A percentile compares a stretch with the other conserved stretches of the same genome.
Conservation (phyloP, 2,888 invertebrate genomes). For the Strigamia crassipes region DNA sequence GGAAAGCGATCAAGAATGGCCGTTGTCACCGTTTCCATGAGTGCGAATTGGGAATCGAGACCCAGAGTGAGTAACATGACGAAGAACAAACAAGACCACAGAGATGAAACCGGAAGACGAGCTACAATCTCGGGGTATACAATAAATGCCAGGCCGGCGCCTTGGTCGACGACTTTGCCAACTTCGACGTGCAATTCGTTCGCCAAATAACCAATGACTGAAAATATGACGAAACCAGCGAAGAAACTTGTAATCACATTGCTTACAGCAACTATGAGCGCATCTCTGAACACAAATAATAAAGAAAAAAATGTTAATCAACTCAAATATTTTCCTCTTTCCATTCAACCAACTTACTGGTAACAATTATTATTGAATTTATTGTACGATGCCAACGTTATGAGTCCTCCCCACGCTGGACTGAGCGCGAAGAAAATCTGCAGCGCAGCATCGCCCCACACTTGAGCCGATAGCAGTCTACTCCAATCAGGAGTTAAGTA, state of each 20-base stretch:
- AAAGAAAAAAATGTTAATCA: not conserved
- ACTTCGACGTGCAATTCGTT: constrained; percentile 74
- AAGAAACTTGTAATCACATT: constrained; percentile 80
- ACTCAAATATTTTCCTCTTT: not conserved
- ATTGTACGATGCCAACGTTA: constrained; percentile 83
- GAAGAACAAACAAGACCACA: constrained; percentile 82
- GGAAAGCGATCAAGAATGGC: constrained; percentile 64
- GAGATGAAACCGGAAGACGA: constrained; percentile 75
- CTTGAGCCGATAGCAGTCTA: constrained; percentile 62
- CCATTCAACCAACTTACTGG: too few species aligned
- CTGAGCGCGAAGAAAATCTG: constrained; percentile 85
- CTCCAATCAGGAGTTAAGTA: constrained; percentile 77
- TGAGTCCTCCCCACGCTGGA: constrained; percentile 82
- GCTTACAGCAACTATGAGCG: constrained; percentile 74
- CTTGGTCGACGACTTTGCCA: constrained; percentile 74
- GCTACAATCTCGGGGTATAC: constrained; percentile 83
- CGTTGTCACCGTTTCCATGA: constrained; percentile 64
- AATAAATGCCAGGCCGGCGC: constrained; percentile 76
- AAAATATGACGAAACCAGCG: constrained; percentile 79
- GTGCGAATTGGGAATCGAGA: constrained; percentile 58
- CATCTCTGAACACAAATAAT: constrained; percentile 66
- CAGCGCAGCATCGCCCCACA: constrained; percentile 85
- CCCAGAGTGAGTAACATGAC: constrained; percentile 76
- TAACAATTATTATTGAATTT: constrained; percentile 83
- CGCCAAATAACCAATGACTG: constrained; percentile 79